Base-by-base conservation (phyloP, 1,140 invertebrate genomes). In the Latrodectus geometricus region DNA sequence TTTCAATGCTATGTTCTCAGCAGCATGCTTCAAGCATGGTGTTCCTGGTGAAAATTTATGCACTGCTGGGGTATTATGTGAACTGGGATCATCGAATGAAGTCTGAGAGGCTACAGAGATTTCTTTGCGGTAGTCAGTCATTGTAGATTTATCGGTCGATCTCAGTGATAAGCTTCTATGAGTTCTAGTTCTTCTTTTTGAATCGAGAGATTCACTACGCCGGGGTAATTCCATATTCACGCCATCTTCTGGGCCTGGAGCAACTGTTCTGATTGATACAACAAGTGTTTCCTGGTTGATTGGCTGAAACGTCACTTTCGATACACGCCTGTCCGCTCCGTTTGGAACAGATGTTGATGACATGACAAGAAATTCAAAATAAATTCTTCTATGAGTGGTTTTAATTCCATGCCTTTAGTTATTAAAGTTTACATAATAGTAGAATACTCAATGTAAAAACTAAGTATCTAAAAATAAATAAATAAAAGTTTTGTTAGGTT, bases 11-110 rank as follows among this genome's bases (percentile, higher is more conserved):
- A 86, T 77, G n/a, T 86, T 86, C 49, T 86, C 20, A 15, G 83
- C 83, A 15, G 83, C 83, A 49, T 86, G 83, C n/a, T 86, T 86
- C 23, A 86, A 20, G 14, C 83, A 86, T 23, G 83, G 83, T 15
- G 15, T 50, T n/a, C 7, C 15, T 12, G 9, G 23, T 49, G 68
- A 72, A 72, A n/a, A 12, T 9, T 20, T 8, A 17, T 4, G 0
- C 0, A n/a, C 49, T 9, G 2, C 0, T 17, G 9, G 23, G 9
- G 68, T 72, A 56, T 11, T 56, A 17, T 9, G 20, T 9, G 65
- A 15, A 35, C 11, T 12, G 4, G 66, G 9, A 3, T 8, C 14
- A n/a, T 48, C 79, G 0, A 9, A 66, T n/a, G 49, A 11, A 54
- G 79, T 80, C 17, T 69, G 69, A 9, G 66, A 52, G 9, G 68